Base-by-base conservation (phyloP, 2,888 invertebrate genomes). In the Ennomos fuscantarius region DNA sequence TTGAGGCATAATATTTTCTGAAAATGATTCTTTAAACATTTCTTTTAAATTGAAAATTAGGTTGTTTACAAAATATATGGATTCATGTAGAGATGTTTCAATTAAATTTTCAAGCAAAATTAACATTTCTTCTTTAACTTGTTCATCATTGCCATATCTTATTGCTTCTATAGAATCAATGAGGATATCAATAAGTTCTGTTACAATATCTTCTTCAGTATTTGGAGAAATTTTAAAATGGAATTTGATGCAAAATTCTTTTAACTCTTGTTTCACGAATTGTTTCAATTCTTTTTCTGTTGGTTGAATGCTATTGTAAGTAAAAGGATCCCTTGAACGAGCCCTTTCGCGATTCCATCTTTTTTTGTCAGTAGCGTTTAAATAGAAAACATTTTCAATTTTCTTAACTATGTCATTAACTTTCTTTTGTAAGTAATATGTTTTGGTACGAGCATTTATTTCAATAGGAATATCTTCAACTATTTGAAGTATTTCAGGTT, bases 111-210 rank as follows among this genome's bases (percentile, higher is more conserved):
- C 63, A 8, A 86, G 54, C 47, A 77, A 59, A 8, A 63, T 31
- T 9, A 66, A 55, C 8, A 86, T 74, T 35, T 81, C 76, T 32
- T 74, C 65, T 54, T 63, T 73, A 1, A 80, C 54, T 43, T 65
- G 54, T 13, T 69, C 60, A 3, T 72, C 59, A 12, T 75, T 67
- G 9, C 67, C 72, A 36, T 41, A 48, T 33, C 62, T 60, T 9
- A 79, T 60, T n/a, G 65, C 62, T 32, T 77, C 72, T 35, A 78
- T 59, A 6, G 75, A 74, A 48, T 78, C 73, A 8, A 73, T 62
- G 1, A 86, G 39, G 35, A 81, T 59, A 60, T 75, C 73, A 0
- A 70, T 55, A 1, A 88, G 37, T 35, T 85, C 82, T n/a, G 67
- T 69, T 70, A 77, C 76, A 10, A 86, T 60, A n/a, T 69, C 68